Evolutionary conservation across 2,113 vertebrate genomes (phyloP), one percentile per base, ranked within the genome.

Genomic region (Orycteropus afer): DNA sequence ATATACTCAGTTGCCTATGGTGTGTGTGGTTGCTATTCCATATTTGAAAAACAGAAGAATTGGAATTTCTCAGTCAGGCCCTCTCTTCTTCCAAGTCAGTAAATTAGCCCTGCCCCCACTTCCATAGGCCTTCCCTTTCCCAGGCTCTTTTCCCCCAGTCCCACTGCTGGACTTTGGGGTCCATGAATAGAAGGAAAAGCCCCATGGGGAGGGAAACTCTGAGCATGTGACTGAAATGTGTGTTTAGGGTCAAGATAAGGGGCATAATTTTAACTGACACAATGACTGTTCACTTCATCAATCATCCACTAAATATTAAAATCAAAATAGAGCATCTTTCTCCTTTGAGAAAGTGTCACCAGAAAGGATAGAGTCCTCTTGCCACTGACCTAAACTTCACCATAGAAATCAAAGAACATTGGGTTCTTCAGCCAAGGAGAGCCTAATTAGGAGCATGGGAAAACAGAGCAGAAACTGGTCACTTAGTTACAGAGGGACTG

Each of bases 41-140:
- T 65, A 49, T 65, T 90, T 95, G 22, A 91, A 77, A 89, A 95
- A 84, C 32, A 69, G 47, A 89, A 95, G 82, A 53, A 82, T 59
- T 92, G 49, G 63, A 88, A 11, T 69, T 42, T 91, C 51, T 71
- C 57, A 45, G 47, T 65, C 8, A 87, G 63, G 42, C 27, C 42
- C 74, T 63, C 47, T 15, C 79, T 88, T 74, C 80, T 89, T 91
- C 86, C 49, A 89, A 9, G 77, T 45, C 57, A 34, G 14, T 25
- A 23, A 63, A 25, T 49, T 18, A 20, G 63, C 40, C 32, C 79
- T 23, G 15, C 14, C 57, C 67, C 40, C 4, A 29, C 32, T 69
- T 53, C 55, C 18, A 34, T 6, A 34, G 79, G 25, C 42, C 79
- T 91, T 87, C n/a, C 32, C 37, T 91, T 89, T 63, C n/a, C 57